Evolutionary conservation across 2,888 invertebrate genomes (phyloP), one percentile per base, ranked within the genome.

Genomic region (Melangyna quadrimaculata): DNA sequence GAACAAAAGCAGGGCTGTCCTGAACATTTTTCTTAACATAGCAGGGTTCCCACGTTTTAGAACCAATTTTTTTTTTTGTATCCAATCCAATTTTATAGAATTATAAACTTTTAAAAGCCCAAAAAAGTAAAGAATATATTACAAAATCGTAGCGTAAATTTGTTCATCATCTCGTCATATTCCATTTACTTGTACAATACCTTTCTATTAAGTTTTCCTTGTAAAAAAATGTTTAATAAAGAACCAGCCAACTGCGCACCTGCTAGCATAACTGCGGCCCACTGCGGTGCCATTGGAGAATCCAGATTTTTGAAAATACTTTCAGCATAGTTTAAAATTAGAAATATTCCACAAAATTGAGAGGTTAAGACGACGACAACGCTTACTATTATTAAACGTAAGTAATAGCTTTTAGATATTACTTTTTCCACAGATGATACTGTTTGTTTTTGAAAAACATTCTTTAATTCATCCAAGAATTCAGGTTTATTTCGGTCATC

Each of bases 331-430:
- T 89, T 90, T 0, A 91, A 73, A 53, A 92, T 89, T 3, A 90
- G 88, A 51, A 90, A 90, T 3, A 89, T 87, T 5, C 91, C 92
- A 65, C 89, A 90, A 43, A 90, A 59, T 77, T 92, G 91, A 40
- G 89, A 89, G 3, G 89, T 88, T 1, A 89, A 87, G 9, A 90
- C 88, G 0, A 92, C 83, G 8, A 90, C 81, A 6, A 90, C 72
- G 45, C 89, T 88, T 19, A 88, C 89, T 0, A 88, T 69, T n/a
- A 87, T 63, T 32, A 90, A 22, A 4, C 90, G 90, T 2, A 87
- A 22, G 3, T 88, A 84, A 55, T 89, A 89, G 14, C 87, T 37
- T 0, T 67, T 87, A 0, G 89, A 74, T 32, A 37, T 51, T 63
- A 24, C 22, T 65, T 78, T 32, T 14, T 12, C 27, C n/a, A 70